phyloP scores from a whole-genome alignment of 2,797 vertebrate species.

The Hipposideros larvatus region DNA sequence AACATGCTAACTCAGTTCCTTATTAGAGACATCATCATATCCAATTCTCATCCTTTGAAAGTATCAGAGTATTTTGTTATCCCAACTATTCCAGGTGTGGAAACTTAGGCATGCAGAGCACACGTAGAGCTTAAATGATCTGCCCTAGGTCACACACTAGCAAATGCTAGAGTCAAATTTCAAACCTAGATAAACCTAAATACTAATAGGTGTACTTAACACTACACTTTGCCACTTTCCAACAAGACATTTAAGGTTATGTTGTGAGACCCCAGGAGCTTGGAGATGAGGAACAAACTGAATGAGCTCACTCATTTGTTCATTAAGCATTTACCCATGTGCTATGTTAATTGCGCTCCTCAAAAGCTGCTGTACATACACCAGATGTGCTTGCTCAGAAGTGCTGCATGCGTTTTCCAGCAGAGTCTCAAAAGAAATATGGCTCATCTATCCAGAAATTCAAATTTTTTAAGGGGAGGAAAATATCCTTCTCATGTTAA shows the following conservation, averaged over 20 bases:
- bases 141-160: background rate
- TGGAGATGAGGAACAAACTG: background rate
- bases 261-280: background rate
- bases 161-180: constrained; percentile 1
- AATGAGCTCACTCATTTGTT: background rate
- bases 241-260: background rate
- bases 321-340: background rate
- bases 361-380: background rate
- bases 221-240: background rate
- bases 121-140: background rate
- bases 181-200: background rate
- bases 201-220: background rate
- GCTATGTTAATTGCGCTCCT: background rate
- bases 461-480: background rate
- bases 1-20: background rate
- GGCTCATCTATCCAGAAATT: background rate
- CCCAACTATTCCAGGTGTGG: background rate
- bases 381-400: background rate
- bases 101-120: background rate
- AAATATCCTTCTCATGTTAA: background rate
- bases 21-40: background rate
- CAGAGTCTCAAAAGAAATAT: constrained; percentile 32
- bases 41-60: background rate
- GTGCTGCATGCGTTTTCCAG: background rate
- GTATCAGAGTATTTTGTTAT: background rate